Percentiles rank a stretch among this genome's conserved stretches.
These are phyloP conservation scores for Protophormia terraenovae DNA, from an alignment of 2,888 invertebrate species.

Conservation along the genomic window DNA sequence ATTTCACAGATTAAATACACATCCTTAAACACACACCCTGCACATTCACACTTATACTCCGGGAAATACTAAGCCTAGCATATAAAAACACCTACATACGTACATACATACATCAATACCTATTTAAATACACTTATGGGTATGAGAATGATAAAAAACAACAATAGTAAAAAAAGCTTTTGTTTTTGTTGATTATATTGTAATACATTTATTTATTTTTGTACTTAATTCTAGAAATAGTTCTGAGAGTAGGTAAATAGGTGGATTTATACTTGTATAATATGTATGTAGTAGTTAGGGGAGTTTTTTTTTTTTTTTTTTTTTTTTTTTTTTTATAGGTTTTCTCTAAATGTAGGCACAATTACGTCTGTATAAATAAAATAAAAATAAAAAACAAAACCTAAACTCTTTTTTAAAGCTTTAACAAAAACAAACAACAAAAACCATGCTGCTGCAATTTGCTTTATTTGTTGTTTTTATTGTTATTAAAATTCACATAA, in stretches of 20 bases:
- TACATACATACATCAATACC: not conserved
- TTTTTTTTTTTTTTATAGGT: not conserved
- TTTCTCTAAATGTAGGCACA: conserved; percentile 21
- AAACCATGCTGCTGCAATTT: conserved; percentile 14
- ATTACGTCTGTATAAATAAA: conserved; percentile 16
- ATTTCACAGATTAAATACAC: conserved; percentile 36
- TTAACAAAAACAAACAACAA: conserved; percentile 41
- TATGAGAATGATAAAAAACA: conserved; percentile 7
- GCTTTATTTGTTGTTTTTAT: conserved; percentile 2
- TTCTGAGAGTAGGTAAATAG: not conserved
- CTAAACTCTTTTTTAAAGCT: conserved; percentile 16
- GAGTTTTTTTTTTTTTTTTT: not conserved
- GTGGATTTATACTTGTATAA: not conserved
- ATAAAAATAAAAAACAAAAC: not conserved
- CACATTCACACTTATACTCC: not conserved
- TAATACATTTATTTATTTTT: conserved; percentile 8
- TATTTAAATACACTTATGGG: conserved; percentile 7
- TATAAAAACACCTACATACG: not conserved
- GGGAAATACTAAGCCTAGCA: not conserved
- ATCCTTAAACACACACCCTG: not conserved
- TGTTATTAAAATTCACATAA: conserved; percentile 40
- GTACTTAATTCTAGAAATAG: not conserved
- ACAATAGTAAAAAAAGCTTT: not conserved
- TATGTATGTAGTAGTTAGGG: not conserved
- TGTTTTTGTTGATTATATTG: conserved; percentile 29